These are phyloP conservation scores for Latrodectus geometricus DNA, from an alignment of 1,140 invertebrate species.

Conservation along the genomic window DNA sequence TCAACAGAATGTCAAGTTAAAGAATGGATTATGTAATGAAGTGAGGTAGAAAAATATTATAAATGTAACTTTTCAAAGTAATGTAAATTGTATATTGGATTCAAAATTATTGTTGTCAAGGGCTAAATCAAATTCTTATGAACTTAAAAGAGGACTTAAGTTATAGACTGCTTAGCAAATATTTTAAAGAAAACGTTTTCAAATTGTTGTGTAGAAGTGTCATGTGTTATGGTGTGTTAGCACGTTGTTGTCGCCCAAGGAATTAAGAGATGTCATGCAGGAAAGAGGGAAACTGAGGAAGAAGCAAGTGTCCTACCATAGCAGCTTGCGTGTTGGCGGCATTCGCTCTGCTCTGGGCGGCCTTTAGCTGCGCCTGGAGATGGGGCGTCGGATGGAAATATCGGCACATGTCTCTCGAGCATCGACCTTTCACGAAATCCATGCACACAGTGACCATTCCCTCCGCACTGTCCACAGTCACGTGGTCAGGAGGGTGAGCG, in stretches of 20 bases:
- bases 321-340: conserved; percentile 70
- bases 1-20: too few species aligned
- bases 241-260: neutral
- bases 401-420: conserved; percentile 94
- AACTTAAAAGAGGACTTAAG: too few species aligned
- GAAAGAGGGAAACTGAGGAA: conserved; percentile 22
- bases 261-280: conserved; percentile 6
- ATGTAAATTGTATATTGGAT: too few species aligned
- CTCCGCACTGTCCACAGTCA: conserved; percentile 87
- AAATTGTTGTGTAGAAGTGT: too few species aligned
- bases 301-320: conserved; percentile 76
- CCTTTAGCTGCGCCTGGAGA: conserved; percentile 99
- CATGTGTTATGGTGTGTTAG: too few species aligned
- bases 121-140: too few species aligned
- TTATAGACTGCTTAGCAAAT: too few species aligned
- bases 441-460: conserved; percentile 96
- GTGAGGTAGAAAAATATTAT: too few species aligned
- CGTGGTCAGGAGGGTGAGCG: conserved; percentile 95
- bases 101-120: too few species aligned
- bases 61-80: too few species aligned
- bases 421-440: conserved; percentile 97
- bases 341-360: conserved; percentile 84
- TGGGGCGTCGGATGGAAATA: conserved; percentile 98
- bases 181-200: too few species aligned
- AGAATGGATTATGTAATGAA: too few species aligned